phyloP scores from a whole-genome alignment of 2,888 invertebrate genomes.

The Balanococcus diminutus region DNA sequence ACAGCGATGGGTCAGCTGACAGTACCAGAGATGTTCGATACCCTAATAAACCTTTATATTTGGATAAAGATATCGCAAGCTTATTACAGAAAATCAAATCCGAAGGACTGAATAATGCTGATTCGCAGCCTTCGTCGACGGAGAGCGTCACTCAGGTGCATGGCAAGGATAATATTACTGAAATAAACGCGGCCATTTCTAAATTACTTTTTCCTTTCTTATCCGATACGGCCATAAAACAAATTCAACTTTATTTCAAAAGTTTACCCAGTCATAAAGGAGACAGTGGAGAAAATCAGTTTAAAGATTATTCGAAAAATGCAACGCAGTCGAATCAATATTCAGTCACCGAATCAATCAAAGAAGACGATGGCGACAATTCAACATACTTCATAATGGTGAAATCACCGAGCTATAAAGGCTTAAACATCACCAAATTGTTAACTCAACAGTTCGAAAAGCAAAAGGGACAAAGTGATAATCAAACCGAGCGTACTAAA shows the following conservation, averaged over 20 bases:
- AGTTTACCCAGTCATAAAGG: slow-evolving; percentile 25
- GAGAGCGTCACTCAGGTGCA: neutral
- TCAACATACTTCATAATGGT: slow-evolving; percentile 48
- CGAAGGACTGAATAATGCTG: neutral
- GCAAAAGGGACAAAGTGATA: neutral
- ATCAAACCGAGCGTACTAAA: neutral
- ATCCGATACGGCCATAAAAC: slow-evolving; percentile 34
- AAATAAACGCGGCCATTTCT: slow-evolving; percentile 41
- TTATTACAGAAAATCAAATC: slow-evolving; percentile 37
- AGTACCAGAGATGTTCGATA: slow-evolving; percentile 22
- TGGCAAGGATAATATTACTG: neutral
- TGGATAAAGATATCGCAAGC: slow-evolving; percentile 27
- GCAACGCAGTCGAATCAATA: neutral
- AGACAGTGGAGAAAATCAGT: slow-evolving; percentile 1
- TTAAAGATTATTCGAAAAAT: neutral
- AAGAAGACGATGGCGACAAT: slow-evolving; percentile 25
- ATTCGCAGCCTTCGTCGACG: neutral
- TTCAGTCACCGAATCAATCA: slow-evolving; percentile 29
- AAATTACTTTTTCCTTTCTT: slow-evolving; percentile 42
- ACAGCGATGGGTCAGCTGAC: neutral
- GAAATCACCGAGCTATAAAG: slow-evolving; percentile 17
- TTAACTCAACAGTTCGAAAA: neutral
- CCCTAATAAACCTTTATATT: neutral
- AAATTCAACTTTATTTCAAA: slow-evolving; percentile 46
- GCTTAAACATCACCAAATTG: neutral